phyloP scores from a whole-genome alignment of 1,140 invertebrate genomes.

The Drosophila saltans region DNA sequence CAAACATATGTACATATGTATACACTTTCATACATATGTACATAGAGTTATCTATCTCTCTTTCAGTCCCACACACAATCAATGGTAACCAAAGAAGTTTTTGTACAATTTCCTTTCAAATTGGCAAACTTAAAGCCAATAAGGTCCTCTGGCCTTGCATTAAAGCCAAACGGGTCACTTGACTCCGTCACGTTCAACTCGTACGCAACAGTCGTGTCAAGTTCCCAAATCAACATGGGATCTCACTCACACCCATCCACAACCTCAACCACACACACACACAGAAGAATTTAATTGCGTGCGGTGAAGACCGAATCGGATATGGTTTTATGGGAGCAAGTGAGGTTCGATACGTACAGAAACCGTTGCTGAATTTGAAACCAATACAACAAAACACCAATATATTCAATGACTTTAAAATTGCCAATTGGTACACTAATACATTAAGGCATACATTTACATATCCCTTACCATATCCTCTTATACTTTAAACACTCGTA shows the following conservation, averaged over 20 bases:
- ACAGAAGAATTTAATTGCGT: slow-evolving; percentile 36
- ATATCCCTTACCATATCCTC: too few species aligned
- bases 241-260: slow-evolving; percentile 3
- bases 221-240: slow-evolving; percentile 51
- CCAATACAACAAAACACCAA: neutral
- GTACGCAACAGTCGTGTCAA: slow-evolving; percentile 55
- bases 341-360: neutral
- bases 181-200: slow-evolving; percentile 44
- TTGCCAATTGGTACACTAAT: too few species aligned
- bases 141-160: neutral
- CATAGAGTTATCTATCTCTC: slow-evolving; percentile 8
- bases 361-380: neutral
- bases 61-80: neutral
- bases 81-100: neutral
- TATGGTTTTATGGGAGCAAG: neutral
- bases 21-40: slow-evolving; percentile 2
- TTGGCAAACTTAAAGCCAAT: neutral
- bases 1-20: too few species aligned
- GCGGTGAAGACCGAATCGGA: slow-evolving; percentile 1
- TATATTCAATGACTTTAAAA: too few species aligned
- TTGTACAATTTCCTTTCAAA: neutral
- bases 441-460: too few species aligned
- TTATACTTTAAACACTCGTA: too few species aligned
- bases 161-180: slow-evolving; percentile 33
- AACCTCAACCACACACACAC: neutral